phyloP scores from a whole-genome alignment of 2,113 vertebrate species.

The Phalacrocorax pelagicus region DNA sequence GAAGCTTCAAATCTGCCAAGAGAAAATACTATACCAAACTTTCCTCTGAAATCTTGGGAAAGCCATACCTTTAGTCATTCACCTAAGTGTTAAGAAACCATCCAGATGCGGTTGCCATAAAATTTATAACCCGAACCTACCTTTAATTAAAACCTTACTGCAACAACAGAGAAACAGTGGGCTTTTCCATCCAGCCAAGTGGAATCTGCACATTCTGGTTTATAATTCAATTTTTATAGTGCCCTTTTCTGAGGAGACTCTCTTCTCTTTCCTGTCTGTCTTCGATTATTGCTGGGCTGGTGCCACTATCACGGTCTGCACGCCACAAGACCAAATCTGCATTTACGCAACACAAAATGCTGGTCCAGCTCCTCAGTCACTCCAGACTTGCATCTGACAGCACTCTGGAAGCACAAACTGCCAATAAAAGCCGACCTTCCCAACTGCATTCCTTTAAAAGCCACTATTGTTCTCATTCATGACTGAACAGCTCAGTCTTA shows the following conservation, averaged over 20 bases:
- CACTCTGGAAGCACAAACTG: slow-evolving; percentile 31
- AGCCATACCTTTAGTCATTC: background rate
- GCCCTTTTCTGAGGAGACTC: slow-evolving; percentile 27
- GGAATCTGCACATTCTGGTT: slow-evolving; percentile 22
- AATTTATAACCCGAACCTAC: background rate
- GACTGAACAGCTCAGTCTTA: slow-evolving; percentile 34
- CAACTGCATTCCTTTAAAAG: slow-evolving; percentile 53
- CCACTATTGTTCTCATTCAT: slow-evolving; percentile 69
- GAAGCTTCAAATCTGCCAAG: background rate
- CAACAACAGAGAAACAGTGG: slow-evolving; percentile 16
- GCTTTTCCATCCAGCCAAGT: slow-evolving; percentile 29
- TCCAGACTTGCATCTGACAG: slow-evolving; percentile 55
- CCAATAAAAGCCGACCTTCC: slow-evolving; percentile 61
- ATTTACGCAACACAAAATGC: slow-evolving; percentile 1
- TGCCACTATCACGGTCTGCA: slow-evolving; percentile 1
- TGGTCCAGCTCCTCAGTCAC: slow-evolving; percentile 34
- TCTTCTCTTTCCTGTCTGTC: slow-evolving; percentile 43
- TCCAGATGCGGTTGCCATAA: background rate
- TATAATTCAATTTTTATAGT: slow-evolving; percentile 33
- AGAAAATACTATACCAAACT: background rate
- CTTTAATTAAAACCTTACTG: slow-evolving; percentile 55
- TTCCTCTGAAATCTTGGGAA: background rate
- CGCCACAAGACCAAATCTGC: background rate
- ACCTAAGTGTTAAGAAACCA: background rate
- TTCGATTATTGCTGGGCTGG: slow-evolving; percentile 49